These are phyloP conservation scores for Neolamprologus sp. DNA, from an alignment of 2,113 vertebrate species.

Conservation along the genomic window DNA sequence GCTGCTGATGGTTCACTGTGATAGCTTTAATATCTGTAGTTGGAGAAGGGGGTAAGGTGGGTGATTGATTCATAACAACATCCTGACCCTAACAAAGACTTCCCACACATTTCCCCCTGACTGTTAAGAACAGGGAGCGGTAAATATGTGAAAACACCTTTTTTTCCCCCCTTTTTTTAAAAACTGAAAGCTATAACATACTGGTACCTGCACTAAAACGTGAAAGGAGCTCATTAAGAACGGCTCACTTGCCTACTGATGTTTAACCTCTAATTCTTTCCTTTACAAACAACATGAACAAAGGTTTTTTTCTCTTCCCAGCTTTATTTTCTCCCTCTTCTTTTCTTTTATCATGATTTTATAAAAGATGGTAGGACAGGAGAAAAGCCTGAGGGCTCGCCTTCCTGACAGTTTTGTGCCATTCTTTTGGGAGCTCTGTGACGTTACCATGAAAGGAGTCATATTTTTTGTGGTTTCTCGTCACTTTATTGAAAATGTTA, in stretches of 20 bases:
- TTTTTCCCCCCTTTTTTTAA: accelerated
- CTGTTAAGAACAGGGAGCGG: neutral
- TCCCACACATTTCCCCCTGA: neutral
- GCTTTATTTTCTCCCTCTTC: neutral
- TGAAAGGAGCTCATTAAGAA: slow-evolving; percentile 23
- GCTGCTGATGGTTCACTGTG: slow-evolving; percentile 24
- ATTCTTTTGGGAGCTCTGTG: neutral
- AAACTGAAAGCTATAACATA: neutral
- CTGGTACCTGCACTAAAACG: slow-evolving; percentile 40
- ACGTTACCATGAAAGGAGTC: neutral
- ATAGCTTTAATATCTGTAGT: slow-evolving; percentile 35
- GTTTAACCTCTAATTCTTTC: neutral
- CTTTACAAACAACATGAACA: slow-evolving; percentile 14
- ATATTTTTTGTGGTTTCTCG: neutral
- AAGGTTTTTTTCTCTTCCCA: neutral
- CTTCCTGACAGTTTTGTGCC: neutral
- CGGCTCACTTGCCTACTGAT: neutral
- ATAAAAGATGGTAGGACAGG: neutral
- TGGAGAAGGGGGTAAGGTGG: neutral
- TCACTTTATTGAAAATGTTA: neutral
- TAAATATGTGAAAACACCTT: neutral
- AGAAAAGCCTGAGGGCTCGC: neutral
- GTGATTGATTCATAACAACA: slow-evolving; percentile 27
- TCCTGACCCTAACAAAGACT: slow-evolving; percentile 29
- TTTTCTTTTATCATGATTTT: neutral